phyloP scores from a whole-genome alignment of 2,113 vertebrate species.

The Dasypus novemcinctus region DNA sequence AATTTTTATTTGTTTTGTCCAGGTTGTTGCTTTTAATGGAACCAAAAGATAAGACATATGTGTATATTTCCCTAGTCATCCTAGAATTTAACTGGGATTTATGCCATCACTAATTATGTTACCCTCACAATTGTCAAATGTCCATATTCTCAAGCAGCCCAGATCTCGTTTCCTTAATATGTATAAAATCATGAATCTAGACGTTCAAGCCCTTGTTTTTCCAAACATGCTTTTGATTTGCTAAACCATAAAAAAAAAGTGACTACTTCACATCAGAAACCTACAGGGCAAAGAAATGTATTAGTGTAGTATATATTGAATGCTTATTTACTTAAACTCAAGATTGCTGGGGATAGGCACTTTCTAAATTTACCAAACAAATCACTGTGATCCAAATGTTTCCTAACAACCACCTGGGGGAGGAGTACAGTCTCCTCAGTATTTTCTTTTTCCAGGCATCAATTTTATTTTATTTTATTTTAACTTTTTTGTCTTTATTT shows the following conservation, averaged over 20 bases:
- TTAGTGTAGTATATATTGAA: not conserved
- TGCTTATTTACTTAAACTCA: slow-evolving; percentile 28
- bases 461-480: too few relatives aligned
- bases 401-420: slow-evolving; percentile 53
- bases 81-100: not conserved
- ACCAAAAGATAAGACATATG: not conserved
- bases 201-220: not conserved
- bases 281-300: not conserved
- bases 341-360: slow-evolving; percentile 27
- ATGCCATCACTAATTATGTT: not conserved
- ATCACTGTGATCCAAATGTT: slow-evolving; percentile 50
- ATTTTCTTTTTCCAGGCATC: too few relatives aligned
- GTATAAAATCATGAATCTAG: not conserved
- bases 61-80: not conserved
- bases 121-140: not conserved
- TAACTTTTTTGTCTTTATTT: too few relatives aligned
- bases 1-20: not conserved
- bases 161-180: not conserved
- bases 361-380: not conserved
- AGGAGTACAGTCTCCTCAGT: slow-evolving; percentile 34
- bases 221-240: not conserved
- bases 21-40: not conserved
- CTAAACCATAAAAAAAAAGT: not conserved
- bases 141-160: not conserved
- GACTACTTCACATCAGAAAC: not conserved